Conservation (phyloP, 2,888 invertebrate species). For the Sinelater perroti region DNA sequence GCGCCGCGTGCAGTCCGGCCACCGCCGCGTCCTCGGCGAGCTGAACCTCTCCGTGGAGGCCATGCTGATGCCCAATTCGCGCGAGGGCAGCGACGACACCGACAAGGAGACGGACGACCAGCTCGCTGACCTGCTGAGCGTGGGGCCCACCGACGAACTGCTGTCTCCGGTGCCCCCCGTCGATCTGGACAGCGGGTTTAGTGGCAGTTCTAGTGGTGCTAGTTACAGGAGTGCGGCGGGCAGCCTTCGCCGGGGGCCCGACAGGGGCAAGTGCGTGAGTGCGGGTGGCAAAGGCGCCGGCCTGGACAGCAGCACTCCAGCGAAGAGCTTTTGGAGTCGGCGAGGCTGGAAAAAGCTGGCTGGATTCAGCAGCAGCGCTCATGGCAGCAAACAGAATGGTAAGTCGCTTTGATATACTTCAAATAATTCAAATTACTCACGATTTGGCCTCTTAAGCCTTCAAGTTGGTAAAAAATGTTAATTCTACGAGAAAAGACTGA, state of each 20-base stretch:
- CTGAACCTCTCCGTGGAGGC: conserved; percentile 86
- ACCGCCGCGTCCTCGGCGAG: conserved; percentile 84
- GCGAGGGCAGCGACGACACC: conserved; percentile 67
- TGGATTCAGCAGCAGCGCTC: conserved; percentile 75
- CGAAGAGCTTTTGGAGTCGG: conserved; percentile 74
- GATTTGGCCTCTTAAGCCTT: too few species aligned
- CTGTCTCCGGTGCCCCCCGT: conserved; percentile 72
- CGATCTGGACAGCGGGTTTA: conserved; percentile 84
- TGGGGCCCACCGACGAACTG: conserved; percentile 76
- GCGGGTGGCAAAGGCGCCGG: conserved; percentile 12
- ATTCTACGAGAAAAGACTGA: too few species aligned
- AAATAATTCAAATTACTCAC: too few species aligned
- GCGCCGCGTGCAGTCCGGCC: conserved; percentile 82
- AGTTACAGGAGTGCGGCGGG: conserved; percentile 73
- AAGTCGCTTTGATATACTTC: too few species aligned
- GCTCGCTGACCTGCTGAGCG: conserved; percentile 72
- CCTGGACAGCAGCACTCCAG: conserved; percentile 36
- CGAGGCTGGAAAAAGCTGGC: conserved; percentile 83
- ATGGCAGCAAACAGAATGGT: conserved; percentile 66
- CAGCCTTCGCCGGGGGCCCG: conserved; percentile 65
- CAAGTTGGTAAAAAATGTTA: too few species aligned
- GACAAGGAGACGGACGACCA: conserved; percentile 70
- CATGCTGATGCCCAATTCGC: conserved; percentile 83
- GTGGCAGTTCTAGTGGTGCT: conserved; percentile 83
- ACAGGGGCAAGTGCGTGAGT: conserved; percentile 57